A percentile compares a stretch with the other conserved stretches of the same genome.
These are phyloP conservation scores for Pristionchus entomophagus DNA, from an alignment of 2,888 invertebrate species.

Conservation along the genomic window DNA sequence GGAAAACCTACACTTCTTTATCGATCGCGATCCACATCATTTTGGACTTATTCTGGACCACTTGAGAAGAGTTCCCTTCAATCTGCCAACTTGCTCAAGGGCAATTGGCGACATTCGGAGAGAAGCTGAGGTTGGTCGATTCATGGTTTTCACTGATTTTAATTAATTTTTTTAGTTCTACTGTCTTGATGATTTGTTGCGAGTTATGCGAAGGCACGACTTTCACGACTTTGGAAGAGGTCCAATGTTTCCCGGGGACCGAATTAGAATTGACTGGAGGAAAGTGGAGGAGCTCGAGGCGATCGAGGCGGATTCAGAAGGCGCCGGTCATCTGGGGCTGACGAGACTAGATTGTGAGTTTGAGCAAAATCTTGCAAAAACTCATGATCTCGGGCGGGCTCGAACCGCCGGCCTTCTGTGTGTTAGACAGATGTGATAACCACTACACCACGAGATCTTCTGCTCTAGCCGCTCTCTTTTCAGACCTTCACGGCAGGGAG, in stretches of 20 bases:
- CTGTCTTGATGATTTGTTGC: conserved; percentile 25
- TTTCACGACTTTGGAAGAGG: conserved; percentile 32
- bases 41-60: conserved; percentile 4
- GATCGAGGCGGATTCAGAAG: background rate
- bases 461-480: background rate
- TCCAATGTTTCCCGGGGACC: conserved; percentile 29
- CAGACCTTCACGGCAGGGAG: conserved; percentile 40
- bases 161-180: conserved; percentile 19
- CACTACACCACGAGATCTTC: conserved; percentile 42
- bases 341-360: conserved; percentile 16
- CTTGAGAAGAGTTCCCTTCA: background rate
- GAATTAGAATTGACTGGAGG: background rate
- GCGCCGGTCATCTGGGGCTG: background rate
- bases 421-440: conserved; percentile 65
- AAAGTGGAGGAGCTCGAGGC: background rate
- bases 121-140: conserved; percentile 33
- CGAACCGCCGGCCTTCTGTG: conserved; percentile 66
- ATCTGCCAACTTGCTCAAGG: background rate
- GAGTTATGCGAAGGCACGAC: background rate
- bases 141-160: background rate
- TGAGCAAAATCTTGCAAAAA: background rate
- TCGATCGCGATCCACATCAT: conserved; percentile 32
- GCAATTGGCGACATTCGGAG: background rate
- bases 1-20: conserved; percentile 39
- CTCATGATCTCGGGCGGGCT: conserved; percentile 65